Evolutionary conservation across 2,797 vertebrate species (phyloP).

Genomic region (Masticophis lateralis): DNA sequence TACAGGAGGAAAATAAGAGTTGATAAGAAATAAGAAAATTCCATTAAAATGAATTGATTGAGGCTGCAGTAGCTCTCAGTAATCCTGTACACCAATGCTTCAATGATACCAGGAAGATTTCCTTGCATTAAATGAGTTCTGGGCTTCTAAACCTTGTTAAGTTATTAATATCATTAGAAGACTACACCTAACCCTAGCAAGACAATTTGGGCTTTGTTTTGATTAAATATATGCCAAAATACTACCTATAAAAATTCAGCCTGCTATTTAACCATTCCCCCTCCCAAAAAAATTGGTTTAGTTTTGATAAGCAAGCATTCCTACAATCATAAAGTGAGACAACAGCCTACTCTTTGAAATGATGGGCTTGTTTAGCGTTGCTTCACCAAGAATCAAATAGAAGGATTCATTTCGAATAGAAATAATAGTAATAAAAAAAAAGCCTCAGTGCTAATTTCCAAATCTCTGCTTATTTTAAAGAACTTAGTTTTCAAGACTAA

Average conservation of each 20-base stretch:
- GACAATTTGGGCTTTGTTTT: background rate
- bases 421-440: constrained; percentile 21
- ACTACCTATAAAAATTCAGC: constrained; percentile 35
- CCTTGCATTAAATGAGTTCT: background rate
- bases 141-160: background rate
- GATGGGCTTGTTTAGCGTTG: background rate
- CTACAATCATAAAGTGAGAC: constrained; percentile 13
- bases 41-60: background rate
- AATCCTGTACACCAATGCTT: background rate
- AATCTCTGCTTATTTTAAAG: background rate
- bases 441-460: constrained; percentile 26
- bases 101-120: background rate
- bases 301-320: constrained; percentile 4
- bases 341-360: constrained; percentile 13
- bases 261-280: constrained; percentile 35
- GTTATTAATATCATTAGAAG: background rate
- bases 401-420: constrained; percentile 17
- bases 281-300: constrained; percentile 42
- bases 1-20: background rate
- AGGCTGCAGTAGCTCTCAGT: background rate
- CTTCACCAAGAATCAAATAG: constrained; percentile 10
- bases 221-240: background rate
- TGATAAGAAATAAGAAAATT: no score
- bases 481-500: background rate
- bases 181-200: background rate